Conservation (phyloP, 2,113 vertebrate species). For the Leptobrachium ailaonicum region DNA sequence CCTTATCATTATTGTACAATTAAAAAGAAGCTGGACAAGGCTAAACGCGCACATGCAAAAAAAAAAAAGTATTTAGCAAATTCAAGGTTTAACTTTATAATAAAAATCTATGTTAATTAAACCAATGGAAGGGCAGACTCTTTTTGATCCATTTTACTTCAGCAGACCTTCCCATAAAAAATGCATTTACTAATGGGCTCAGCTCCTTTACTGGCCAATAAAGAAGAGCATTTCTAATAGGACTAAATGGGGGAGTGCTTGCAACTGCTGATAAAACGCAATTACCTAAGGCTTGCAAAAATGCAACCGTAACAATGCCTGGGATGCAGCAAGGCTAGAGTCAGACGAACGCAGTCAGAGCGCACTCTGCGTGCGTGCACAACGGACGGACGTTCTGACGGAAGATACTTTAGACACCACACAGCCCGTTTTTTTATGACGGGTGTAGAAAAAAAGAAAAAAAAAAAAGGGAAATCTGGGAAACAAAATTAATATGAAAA, state of each 20-base stretch:
- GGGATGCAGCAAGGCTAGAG: neutral
- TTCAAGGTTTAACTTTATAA: constrained; percentile 46
- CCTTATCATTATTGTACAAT: constrained; percentile 45
- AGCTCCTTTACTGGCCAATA: constrained; percentile 53
- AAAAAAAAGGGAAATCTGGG: too few relatives aligned
- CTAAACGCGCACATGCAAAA: neutral
- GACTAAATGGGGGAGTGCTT: constrained; percentile 40
- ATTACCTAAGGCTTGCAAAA: constrained; percentile 41
- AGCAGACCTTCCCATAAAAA: constrained; percentile 56
- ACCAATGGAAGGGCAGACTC: constrained; percentile 48
- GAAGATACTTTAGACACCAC: too few relatives aligned
- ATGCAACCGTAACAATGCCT: constrained; percentile 25
- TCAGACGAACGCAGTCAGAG: too few relatives aligned
- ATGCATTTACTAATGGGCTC: constrained; percentile 49
- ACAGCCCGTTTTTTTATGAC: too few relatives aligned
- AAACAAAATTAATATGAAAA: too few relatives aligned
- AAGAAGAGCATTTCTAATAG: constrained; percentile 38
- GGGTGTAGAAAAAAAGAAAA: too few relatives aligned
- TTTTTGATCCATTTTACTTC: constrained; percentile 51
- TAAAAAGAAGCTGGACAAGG: constrained; percentile 28
- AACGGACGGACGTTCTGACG: too few relatives aligned
- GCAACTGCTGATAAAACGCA: constrained; percentile 55
- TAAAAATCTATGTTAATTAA: constrained; percentile 51
- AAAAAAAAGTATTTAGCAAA: constrained; percentile 44
- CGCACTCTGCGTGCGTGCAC: too few relatives aligned